phyloP scores from a whole-genome alignment of 2,888 invertebrate species.

The Timandra comae region DNA sequence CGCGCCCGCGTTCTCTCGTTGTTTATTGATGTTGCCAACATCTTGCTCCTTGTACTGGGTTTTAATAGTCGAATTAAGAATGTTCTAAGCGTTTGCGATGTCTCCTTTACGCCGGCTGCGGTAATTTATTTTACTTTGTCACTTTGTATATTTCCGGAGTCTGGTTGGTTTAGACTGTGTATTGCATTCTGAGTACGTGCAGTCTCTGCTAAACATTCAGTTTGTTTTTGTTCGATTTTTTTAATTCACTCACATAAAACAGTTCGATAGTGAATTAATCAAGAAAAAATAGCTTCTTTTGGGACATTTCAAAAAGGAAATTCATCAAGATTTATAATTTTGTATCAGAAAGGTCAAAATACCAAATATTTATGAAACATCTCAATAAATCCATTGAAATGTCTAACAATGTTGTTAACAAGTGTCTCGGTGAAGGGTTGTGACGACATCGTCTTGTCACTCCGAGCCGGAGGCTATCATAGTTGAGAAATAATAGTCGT shows the following conservation, averaged over 20 bases:
- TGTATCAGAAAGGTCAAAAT: background rate
- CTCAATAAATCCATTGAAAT: conserved; percentile 21
- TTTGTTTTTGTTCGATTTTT: background rate
- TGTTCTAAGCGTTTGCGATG: conserved; percentile 47
- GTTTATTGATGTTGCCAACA: conserved; percentile 71
- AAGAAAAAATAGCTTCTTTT: background rate
- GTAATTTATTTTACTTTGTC: conserved; percentile 37
- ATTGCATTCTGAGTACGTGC: background rate
- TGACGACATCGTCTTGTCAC: conserved; percentile 46
- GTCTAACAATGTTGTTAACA: conserved; percentile 43
- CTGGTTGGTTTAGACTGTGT: conserved; percentile 3
- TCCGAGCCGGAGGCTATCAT: conserved; percentile 38
- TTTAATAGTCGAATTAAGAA: conserved; percentile 70
- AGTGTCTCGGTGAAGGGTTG: conserved; percentile 37
- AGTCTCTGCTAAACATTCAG: background rate
- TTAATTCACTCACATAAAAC: background rate
- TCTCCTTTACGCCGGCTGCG: conserved; percentile 25
- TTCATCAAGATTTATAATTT: background rate
- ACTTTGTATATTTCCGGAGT: conserved; percentile 11
- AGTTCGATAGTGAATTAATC: too few relatives aligned
- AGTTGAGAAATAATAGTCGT: conserved; percentile 33
- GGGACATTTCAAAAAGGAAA: background rate
- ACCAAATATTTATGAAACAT: conserved; percentile 2
- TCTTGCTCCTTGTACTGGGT: conserved; percentile 61
- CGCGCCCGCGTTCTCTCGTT: conserved; percentile 61